phyloP scores from a whole-genome alignment of 2,797 vertebrate species.

The Falco biarmicus region DNA sequence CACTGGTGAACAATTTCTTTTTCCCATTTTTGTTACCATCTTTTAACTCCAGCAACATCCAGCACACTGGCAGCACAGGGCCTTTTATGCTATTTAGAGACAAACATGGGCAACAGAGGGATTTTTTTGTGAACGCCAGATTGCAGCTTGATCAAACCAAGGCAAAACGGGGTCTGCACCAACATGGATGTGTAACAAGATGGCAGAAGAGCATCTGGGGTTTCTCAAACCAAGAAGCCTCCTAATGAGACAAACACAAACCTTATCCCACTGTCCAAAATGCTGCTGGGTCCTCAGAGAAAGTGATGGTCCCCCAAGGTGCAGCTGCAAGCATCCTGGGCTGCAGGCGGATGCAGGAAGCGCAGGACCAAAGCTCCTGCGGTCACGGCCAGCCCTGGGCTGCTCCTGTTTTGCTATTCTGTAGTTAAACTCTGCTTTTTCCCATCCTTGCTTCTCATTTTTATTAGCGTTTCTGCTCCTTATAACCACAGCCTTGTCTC shows the following conservation, averaged over 20 bases:
- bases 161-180: neutral
- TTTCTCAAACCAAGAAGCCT: neutral
- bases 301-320: neutral
- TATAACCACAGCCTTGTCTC: neutral
- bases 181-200: neutral
- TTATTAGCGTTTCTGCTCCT: neutral
- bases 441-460: neutral
- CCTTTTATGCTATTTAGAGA: neutral
- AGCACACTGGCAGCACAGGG: fast-evolving
- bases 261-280: neutral
- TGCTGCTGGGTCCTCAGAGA: neutral
- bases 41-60: neutral
- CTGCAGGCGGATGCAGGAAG: neutral
- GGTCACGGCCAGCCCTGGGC: neutral
- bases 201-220: neutral
- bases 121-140: neutral
- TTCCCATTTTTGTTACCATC: neutral
- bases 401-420: neutral
- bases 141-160: neutral
- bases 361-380: neutral
- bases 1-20: neutral
- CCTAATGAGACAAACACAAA: neutral
- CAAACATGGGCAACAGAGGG: neutral
- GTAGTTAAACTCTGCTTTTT: neutral
- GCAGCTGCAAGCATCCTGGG: neutral